Percentiles rank a stretch among this genome's conserved stretches.
Conservation (phyloP, 1,140 invertebrate genomes). For the Trichoplusia ni region DNA sequence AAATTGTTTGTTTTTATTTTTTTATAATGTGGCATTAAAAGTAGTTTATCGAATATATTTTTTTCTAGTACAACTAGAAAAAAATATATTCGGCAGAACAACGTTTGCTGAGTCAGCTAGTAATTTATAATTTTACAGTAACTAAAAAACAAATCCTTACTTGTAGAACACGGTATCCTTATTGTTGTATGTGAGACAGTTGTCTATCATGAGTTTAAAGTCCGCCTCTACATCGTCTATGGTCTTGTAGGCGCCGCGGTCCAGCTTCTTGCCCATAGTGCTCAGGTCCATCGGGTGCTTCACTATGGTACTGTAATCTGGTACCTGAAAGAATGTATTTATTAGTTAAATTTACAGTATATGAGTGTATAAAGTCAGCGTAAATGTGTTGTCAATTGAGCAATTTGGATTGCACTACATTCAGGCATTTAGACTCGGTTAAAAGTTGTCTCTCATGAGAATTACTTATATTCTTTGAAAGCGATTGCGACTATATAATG, state of each 20-base stretch:
- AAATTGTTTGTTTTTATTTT: no score
- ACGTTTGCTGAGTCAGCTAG: background rate
- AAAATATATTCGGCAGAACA: no score
- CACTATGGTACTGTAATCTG: constrained; percentile 96
- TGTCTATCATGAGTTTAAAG: constrained; percentile 96
- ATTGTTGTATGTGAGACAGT: constrained; percentile 97
- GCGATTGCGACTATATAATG: no score
- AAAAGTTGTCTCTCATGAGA: no score
- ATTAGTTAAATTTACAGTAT: background rate
- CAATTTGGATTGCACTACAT: no score
- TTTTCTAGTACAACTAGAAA: no score
- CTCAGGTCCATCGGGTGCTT: constrained; percentile 97
- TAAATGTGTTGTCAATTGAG: no score
- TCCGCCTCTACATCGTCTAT: constrained; percentile 93
- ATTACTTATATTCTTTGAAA: no score
- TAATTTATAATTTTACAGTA: background rate
- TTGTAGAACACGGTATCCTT: constrained; percentile 93
- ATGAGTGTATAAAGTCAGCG: background rate
- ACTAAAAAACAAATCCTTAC: constrained; percentile 53
- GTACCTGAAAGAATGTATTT: constrained; percentile 83
- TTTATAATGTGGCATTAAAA: no score
- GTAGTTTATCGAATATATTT: no score
- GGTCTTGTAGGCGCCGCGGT: constrained; percentile 88
- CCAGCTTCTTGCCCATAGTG: constrained; percentile 93
- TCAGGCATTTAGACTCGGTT: no score